Evolutionary conservation across 2,797 vertebrate species (phyloP).

Genomic region (Echiichthys vipera): DNA sequence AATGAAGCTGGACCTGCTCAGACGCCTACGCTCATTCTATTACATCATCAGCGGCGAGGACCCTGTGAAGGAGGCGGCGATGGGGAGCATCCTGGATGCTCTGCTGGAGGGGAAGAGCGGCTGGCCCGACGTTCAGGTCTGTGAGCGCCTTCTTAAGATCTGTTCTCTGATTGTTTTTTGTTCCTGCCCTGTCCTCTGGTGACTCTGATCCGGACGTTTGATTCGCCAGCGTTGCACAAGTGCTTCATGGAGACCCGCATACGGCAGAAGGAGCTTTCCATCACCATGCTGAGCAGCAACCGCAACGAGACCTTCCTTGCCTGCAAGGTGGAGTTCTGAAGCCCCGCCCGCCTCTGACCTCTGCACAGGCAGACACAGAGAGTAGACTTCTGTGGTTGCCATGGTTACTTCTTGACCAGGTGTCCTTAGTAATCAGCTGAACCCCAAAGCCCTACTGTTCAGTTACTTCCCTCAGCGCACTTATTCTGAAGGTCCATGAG

Average conservation of each 20-base stretch:
- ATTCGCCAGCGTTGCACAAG: slow-evolving; percentile 90
- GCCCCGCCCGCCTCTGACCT: no score
- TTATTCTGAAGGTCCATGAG: no score
- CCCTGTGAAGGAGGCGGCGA: slow-evolving; percentile 83
- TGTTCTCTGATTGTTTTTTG: slow-evolving; percentile 19
- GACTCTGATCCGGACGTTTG: slow-evolving; percentile 93
- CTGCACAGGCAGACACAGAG: no score
- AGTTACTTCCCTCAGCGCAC: no score
- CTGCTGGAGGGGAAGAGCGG: slow-evolving; percentile 89
- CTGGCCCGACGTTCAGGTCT: slow-evolving; percentile 88
- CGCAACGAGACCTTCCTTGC: slow-evolving; percentile 96
- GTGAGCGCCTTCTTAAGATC: neutral
- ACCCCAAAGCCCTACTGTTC: no score
- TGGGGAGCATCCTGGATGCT: slow-evolving; percentile 89
- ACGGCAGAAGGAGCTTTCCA: slow-evolving; percentile 84
- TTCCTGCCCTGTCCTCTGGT: slow-evolving; percentile 77
- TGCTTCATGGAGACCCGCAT: slow-evolving; percentile 93
- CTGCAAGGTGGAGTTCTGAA: slow-evolving; percentile 98
- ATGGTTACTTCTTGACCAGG: no score
- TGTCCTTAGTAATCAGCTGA: no score
- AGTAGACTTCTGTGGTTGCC: no score
- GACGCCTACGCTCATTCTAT: slow-evolving; percentile 86
- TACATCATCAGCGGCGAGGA: slow-evolving; percentile 94
- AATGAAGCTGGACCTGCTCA: slow-evolving; percentile 89
- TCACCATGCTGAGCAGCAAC: slow-evolving; percentile 94